Evolutionary conservation across 1,140 invertebrate genomes (phyloP), one percentile per base, ranked within the genome.

Genomic region (Platyura marginata): DNA sequence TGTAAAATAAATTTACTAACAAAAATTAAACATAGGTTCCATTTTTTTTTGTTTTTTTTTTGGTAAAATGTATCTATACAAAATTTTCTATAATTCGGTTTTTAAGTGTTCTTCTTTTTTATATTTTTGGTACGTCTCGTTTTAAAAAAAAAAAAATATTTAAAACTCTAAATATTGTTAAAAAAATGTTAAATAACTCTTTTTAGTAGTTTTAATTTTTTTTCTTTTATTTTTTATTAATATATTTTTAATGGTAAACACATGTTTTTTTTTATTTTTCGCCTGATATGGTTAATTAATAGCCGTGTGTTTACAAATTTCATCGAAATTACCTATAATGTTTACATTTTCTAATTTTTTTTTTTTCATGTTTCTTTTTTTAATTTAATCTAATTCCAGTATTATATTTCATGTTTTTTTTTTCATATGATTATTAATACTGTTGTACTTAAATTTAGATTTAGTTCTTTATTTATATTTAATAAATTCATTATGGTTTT

Each of bases 241-340:
- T n/a, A n/a, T n/a, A n/a, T n/a, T n/a, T n/a, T n/a, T n/a, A n/a
- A n/a, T n/a, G n/a, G n/a, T n/a, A n/a, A n/a, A n/a, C n/a, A n/a
- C 25, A 20, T 38, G n/a, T 38, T 18, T 38, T 20, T 18, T 38
- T 38, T 18, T 38, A 38, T 38, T 20, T 20, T 20, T 38, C 19
- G 36, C 36, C 36, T 38, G 36, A 38, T 38, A 38, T 38, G 36
- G 36, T 38, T 38, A 20, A 8, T 29, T 29, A 16, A 38, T 38
- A 38, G 36, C 36, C 36, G 36, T 13, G 25, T 29, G 25, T 29
- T 29, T 29, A 38, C 18, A 38, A 38, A 38, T 38, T 38, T 38
- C 36, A 38, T 38, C 36, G 36, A 38, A 38, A 38, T 38, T 38
- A 38, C 36, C 36, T 38, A 38, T 18, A 38, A 21, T 38, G 36